A percentile compares a stretch with the other conserved stretches of the same genome.
Evolutionary conservation across 2,797 vertebrate genomes (phyloP).

Genomic region (Notamacropus eugenii): DNA sequence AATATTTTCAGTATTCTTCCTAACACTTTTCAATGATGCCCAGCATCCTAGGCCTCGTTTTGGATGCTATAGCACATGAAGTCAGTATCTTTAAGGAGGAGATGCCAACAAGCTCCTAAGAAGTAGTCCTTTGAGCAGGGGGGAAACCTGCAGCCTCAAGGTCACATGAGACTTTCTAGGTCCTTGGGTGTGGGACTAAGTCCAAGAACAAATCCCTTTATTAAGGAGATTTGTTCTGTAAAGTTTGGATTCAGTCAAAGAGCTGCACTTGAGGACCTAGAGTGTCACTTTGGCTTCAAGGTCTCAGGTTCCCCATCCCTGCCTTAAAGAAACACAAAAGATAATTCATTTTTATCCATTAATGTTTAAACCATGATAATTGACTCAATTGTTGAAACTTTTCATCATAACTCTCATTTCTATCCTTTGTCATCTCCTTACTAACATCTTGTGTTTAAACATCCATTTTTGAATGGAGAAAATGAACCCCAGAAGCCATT

Average conservation of each 20-base stretch:
- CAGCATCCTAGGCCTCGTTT: slow-evolving; percentile 43
- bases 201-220: too few species aligned
- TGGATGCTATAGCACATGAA: background rate
- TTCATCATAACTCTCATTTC: slow-evolving; percentile 37
- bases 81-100: slow-evolving; percentile 40
- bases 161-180: too few species aligned
- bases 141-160: too few species aligned
- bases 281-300: too few species aligned
- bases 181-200: too few species aligned
- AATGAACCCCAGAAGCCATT: background rate
- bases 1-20: slow-evolving; percentile 23
- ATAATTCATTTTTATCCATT: slow-evolving; percentile 16
- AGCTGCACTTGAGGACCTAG: too few species aligned
- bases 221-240: too few species aligned
- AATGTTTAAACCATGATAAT: slow-evolving; percentile 16
- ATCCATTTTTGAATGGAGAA: slow-evolving; percentile 8
- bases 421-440: slow-evolving; percentile 23
- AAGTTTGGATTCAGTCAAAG: too few species aligned
- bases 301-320: too few species aligned
- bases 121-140: background rate
- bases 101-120: slow-evolving; percentile 11
- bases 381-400: slow-evolving; percentile 18
- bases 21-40: slow-evolving; percentile 1
- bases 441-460: background rate
- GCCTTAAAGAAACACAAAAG: slow-evolving; percentile 26